These are phyloP conservation scores for Chromoteleia sp. DNA, from an alignment of 2,888 invertebrate species.

Conservation along the genomic window DNA sequence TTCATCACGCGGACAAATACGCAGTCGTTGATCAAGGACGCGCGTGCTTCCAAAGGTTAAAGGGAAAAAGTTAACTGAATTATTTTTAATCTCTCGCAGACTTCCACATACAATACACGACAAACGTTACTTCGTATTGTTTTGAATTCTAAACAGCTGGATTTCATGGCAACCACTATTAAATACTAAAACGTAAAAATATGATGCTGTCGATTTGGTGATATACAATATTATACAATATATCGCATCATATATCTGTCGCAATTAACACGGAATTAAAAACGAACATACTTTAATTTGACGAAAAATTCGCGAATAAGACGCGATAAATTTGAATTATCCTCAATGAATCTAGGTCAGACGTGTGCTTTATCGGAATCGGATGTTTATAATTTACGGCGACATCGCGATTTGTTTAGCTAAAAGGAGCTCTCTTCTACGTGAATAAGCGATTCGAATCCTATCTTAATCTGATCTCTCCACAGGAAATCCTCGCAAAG, in stretches of 20 bases:
- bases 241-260: background rate
- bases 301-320: background rate
- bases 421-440: slow-evolving; percentile 7
- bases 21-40: slow-evolving; percentile 30
- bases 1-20: slow-evolving; percentile 2
- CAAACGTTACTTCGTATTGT: slow-evolving; percentile 26
- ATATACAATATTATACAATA: no score
- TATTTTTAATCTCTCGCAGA: slow-evolving; percentile 29
- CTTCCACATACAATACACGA: slow-evolving; percentile 3
- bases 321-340: slow-evolving; percentile 15
- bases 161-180: slow-evolving; percentile 14
- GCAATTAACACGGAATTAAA: background rate
- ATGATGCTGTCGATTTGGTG: no score
- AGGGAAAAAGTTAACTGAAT: slow-evolving; percentile 48
- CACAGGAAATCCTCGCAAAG: background rate
- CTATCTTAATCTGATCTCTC: slow-evolving; percentile 8
- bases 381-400: slow-evolving; percentile 19
- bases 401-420: slow-evolving; percentile 18
- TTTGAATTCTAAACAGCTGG: slow-evolving; percentile 6
- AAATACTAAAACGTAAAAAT: no score
- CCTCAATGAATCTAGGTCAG: slow-evolving; percentile 29
- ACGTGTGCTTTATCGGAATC: slow-evolving; percentile 27
- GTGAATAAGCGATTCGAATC: slow-evolving; percentile 1
- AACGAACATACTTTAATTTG: slow-evolving; percentile 2
- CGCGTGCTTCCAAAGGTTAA: slow-evolving; percentile 30